Percentiles rank a stretch among this genome's conserved stretches.
These are phyloP conservation scores for Struthidea cinerea DNA, from an alignment of 2,113 vertebrate genomes.

Conservation along the genomic window DNA sequence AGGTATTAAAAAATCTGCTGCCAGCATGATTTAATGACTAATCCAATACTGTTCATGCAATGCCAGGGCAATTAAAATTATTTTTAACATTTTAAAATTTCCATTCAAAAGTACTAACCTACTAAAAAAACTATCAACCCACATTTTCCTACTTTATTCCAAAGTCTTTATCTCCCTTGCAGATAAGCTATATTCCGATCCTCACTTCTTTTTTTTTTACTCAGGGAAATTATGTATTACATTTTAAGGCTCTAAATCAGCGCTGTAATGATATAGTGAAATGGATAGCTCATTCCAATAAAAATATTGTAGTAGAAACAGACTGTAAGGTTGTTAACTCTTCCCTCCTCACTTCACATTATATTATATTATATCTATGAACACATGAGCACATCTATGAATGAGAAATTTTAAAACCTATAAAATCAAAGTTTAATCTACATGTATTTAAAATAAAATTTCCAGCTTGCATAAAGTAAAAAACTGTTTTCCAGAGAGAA, in stretches of 20 bases:
- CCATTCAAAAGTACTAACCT: neutral
- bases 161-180: neutral
- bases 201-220: neutral
- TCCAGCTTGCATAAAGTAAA: neutral
- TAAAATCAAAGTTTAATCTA: neutral
- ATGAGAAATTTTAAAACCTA: neutral
- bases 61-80: neutral
- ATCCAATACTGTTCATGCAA: neutral
- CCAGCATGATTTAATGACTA: slow-evolving; percentile 3
- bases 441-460: neutral
- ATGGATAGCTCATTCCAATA: neutral
- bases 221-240: neutral
- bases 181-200: neutral
- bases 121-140: neutral
- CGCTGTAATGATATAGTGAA: neutral
- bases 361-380: neutral
- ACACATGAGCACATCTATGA: neutral
- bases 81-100: slow-evolving; percentile 17
- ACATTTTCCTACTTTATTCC: neutral
- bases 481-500: neutral
- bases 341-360: neutral
- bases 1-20: neutral
- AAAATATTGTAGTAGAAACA: neutral
- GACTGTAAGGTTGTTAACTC: neutral
- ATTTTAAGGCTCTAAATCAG: neutral